Percentiles rank a stretch among this genome's conserved stretches.
phyloP scores from a whole-genome alignment of 2,797 vertebrate genomes.

The Gambusia yucatana region DNA sequence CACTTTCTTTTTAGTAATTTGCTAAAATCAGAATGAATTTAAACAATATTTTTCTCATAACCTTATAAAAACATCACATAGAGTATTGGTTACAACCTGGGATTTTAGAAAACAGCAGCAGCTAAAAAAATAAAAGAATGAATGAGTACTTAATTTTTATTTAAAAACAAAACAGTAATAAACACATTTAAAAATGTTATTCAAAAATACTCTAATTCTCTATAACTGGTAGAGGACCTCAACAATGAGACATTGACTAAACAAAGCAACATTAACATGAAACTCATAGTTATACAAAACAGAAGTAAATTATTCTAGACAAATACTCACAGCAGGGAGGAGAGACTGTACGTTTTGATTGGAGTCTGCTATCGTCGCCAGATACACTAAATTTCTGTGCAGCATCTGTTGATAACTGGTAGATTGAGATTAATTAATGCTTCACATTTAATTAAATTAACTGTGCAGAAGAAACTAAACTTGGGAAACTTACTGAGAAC shows the following conservation, averaged over 20 bases:
- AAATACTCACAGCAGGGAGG: slow-evolving; percentile 95
- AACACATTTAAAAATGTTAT: neutral
- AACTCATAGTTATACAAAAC: neutral
- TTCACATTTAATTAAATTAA: neutral
- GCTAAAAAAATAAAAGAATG: neutral
- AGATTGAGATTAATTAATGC: slow-evolving; percentile 24
- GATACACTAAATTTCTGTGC: slow-evolving; percentile 98
- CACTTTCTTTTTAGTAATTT: no score
- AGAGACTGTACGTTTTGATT: slow-evolving; percentile 99
- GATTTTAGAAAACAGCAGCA: neutral
- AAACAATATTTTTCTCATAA: neutral
- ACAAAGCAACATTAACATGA: neutral
- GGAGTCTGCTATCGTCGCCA: slow-evolving; percentile 99
- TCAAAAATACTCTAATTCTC: neutral
- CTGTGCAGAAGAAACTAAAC: neutral
- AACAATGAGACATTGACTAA: neutral
- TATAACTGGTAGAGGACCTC: neutral
- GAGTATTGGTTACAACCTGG: no score
- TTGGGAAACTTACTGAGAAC: slow-evolving; percentile 92
- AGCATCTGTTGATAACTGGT: slow-evolving; percentile 97
- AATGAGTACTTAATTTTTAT: neutral
- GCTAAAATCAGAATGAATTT: neutral
- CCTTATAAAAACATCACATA: neutral
- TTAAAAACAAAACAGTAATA: neutral
- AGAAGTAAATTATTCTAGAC: slow-evolving; percentile 8